Conservation (phyloP, 2,797 vertebrate species). For the Botia kubotai region DNA sequence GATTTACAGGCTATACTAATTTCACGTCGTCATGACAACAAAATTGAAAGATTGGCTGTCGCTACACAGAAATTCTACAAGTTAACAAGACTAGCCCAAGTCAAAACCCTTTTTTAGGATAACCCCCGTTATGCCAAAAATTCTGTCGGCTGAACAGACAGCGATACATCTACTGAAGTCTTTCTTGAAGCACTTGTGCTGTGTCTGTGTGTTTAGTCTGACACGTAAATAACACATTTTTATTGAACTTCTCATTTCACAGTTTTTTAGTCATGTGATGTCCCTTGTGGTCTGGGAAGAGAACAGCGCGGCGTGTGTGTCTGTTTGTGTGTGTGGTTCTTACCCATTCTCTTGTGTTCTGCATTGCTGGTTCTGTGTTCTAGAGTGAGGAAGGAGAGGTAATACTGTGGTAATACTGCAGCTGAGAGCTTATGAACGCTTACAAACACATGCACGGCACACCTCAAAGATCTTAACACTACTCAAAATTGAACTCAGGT, state of each 20-base stretch:
- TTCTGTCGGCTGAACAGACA: background rate
- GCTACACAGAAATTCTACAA: too few species aligned
- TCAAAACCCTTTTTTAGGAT: background rate
- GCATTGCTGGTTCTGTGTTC: slow-evolving; percentile 72
- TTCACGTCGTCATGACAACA: background rate
- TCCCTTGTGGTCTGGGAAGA: background rate
- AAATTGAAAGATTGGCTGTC: background rate
- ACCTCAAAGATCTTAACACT: background rate
- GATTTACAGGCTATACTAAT: background rate
- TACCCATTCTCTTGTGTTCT: slow-evolving; percentile 75
- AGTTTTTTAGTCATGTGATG: background rate
- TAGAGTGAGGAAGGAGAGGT: slow-evolving; percentile 55
- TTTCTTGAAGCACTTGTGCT: background rate
- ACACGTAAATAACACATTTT: background rate
- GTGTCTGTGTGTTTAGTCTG: background rate
- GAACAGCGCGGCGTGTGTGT: background rate
- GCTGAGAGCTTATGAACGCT: slow-evolving; percentile 24
- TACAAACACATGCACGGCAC: background rate
- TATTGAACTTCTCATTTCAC: too few species aligned
- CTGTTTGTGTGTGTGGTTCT: slow-evolving; percentile 56
- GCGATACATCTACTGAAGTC: background rate
- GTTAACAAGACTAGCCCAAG: background rate
- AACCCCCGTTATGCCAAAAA: background rate
- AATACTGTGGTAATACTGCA: slow-evolving; percentile 22
- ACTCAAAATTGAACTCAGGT: background rate